Evolutionary conservation across 2,888 invertebrate genomes (phyloP), one percentile per base, ranked within the genome.

Genomic region (Drosophila ustulata): DNA sequence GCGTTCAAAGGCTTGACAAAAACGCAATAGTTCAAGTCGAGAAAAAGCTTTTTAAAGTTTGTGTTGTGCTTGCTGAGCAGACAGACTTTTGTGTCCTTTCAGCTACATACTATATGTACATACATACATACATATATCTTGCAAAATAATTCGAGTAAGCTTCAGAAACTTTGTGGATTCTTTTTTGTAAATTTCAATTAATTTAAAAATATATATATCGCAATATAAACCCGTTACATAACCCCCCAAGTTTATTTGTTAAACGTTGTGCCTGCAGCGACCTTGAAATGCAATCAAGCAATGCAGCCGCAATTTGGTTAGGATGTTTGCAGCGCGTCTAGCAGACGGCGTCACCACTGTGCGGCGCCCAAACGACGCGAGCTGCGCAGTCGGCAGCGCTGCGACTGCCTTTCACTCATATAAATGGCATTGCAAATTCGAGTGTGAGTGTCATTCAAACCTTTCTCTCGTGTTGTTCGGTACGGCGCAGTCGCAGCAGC

Each of bases 401-500:
- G 89, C 84, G 84, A 63, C 90, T 90, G 91, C 92, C 92, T 92
- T 92, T 92, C 92, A 92, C 92, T 92, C 85, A 92, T 91, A 91
- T 93, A 93, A 92, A 92, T 91, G 90, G 90, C 91, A 92, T 92
- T 92, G 91, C 90, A 92, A 84, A 91, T 91, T 91, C 91, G 90
- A 76, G 76, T 76, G 76, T 53, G 79, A 91, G 90, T 90, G 89
- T 92, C 92, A 92, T 92, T 93, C 89, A 90, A 90, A 91, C 91
- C 90, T 90, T 91, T 91, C 91, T 90, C 89, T 90, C 91, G 80
- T 82, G 58, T 71, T 51, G 76, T 65, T 39, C 63, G 82, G 74
- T 73, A 62, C 69, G 66, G 68, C 68, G 76, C 71, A 74, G 67
- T 68, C 75, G 66, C 63, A 75, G 47, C 56, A 66, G 28, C n/a